Conservation (phyloP, 2,113 vertebrate species). For the Colistium nudipinnis region DNA sequence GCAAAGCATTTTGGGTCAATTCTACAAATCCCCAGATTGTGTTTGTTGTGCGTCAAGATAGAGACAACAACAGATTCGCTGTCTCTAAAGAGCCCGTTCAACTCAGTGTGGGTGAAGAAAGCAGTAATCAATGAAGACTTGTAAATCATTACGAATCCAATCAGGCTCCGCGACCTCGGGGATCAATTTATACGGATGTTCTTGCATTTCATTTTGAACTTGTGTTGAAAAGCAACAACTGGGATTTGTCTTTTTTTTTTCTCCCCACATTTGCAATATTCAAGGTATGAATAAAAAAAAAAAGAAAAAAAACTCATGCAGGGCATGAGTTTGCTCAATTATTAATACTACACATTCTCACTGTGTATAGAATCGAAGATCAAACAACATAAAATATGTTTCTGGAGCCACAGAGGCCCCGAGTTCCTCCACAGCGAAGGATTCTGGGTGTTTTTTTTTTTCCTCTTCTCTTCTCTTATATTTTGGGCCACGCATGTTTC, state of each 20-base stretch:
- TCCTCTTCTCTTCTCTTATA: neutral
- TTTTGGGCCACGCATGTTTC: neutral
- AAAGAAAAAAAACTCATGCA: neutral
- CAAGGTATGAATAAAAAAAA: neutral
- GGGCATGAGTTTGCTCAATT: neutral
- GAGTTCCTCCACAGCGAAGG: neutral
- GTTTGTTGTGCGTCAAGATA: too few species aligned
- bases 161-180: constrained; percentile 33
- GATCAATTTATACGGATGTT: constrained; percentile 49
- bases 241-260: neutral
- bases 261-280: neutral
- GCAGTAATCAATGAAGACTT: constrained; percentile 50
- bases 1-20: neutral
- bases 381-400: neutral
- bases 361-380: neutral
- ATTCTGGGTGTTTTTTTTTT: neutral
- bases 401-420: neutral
- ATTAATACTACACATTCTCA: neutral
- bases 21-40: neutral
- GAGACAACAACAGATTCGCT: too few species aligned
- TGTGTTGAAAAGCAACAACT: neutral
- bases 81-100: too few species aligned
- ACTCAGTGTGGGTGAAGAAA: too few species aligned
- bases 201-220: constrained; percentile 22
- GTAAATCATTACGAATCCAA: constrained; percentile 61